phyloP scores from a whole-genome alignment of 1,140 invertebrate genomes.

The Bathynomus jamesi region DNA sequence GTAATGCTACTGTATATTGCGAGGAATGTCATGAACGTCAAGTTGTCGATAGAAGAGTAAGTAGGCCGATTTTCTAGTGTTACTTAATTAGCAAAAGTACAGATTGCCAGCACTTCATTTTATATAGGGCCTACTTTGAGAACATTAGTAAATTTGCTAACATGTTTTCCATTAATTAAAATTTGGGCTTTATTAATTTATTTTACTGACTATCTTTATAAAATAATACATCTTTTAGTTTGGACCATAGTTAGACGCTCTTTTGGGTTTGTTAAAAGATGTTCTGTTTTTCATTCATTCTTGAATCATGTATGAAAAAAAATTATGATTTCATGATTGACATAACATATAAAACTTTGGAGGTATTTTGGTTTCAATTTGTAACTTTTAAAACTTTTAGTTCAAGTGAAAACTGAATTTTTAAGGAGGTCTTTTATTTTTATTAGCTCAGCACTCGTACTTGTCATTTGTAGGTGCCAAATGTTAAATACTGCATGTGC shows the following conservation, averaged over 20 bases:
- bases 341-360: background rate
- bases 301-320: too few relatives aligned
- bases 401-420: too few relatives aligned
- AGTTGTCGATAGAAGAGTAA: background rate
- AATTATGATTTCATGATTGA: too few relatives aligned
- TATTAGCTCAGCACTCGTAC: too few relatives aligned
- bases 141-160: background rate
- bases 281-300: too few relatives aligned
- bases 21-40: background rate
- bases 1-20: background rate
- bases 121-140: background rate
- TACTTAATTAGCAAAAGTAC: background rate
- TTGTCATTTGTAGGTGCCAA: conserved; percentile 18
- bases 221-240: background rate
- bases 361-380: background rate
- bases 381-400: too few relatives aligned
- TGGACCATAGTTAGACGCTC: too few relatives aligned
- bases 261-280: too few relatives aligned
- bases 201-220: background rate
- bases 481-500: conserved; percentile 33
- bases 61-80: background rate
- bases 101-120: background rate
- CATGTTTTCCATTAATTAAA: background rate
- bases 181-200: background rate
- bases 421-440: too few relatives aligned